These are phyloP conservation scores for Propsilocerus akamusi DNA, from an alignment of 1,140 invertebrate genomes.

Conservation along the genomic window DNA sequence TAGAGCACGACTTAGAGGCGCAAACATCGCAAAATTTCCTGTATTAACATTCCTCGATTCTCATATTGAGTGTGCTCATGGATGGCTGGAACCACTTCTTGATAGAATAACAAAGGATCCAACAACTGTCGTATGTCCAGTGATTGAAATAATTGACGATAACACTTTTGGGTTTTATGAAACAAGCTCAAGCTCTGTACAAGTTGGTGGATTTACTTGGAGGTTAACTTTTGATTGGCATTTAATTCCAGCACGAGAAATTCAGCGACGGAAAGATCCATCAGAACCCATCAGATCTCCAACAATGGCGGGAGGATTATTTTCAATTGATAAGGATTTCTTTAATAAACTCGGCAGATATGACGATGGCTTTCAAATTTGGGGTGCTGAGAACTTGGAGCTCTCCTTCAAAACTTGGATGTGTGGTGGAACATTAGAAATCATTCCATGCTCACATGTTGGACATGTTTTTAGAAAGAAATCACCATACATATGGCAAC, in stretches of 20 bases:
- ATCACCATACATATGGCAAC: slow-evolving; percentile 50
- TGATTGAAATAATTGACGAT: slow-evolving; percentile 69
- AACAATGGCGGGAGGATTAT: slow-evolving; percentile 79
- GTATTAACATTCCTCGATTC: slow-evolving; percentile 64
- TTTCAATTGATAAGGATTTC: slow-evolving; percentile 54
- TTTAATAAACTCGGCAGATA: slow-evolving; percentile 92
- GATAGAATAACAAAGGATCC: slow-evolving; percentile 39
- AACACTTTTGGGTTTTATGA: neutral
- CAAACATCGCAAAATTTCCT: slow-evolving; percentile 35
- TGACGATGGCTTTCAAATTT: slow-evolving; percentile 82
- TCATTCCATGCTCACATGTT: slow-evolving; percentile 66
- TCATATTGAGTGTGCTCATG: slow-evolving; percentile 60
- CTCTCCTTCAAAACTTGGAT: slow-evolving; percentile 82
- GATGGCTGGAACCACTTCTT: slow-evolving; percentile 61
- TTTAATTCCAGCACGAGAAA: slow-evolving; percentile 55
- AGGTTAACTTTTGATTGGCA: neutral
- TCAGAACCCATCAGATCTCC: slow-evolving; percentile 89
- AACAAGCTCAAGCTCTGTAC: neutral
- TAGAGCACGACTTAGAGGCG: slow-evolving; percentile 51
- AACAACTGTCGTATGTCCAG: slow-evolving; percentile 50
- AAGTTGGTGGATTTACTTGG: neutral
- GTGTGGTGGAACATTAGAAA: slow-evolving; percentile 52
- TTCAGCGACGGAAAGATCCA: slow-evolving; percentile 43
- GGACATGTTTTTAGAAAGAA: slow-evolving; percentile 61
- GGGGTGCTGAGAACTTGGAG: slow-evolving; percentile 98